Evolutionary conservation across 2,797 vertebrate species (phyloP), one percentile per base, ranked within the genome.

Genomic region (Pseudomugil gertrudae): DNA sequence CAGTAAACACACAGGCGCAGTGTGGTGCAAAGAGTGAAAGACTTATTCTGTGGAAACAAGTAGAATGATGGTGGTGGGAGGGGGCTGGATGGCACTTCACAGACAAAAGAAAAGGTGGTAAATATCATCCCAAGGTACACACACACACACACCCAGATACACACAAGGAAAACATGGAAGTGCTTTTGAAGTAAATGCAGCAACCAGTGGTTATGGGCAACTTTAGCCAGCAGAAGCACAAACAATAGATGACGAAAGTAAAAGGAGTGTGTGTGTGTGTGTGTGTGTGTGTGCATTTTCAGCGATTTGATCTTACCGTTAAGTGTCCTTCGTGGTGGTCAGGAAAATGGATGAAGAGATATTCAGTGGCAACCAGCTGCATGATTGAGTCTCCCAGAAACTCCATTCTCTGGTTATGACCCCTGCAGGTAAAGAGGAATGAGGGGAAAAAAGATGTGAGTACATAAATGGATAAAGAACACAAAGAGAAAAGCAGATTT

Each of bases 381-480:
- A 98, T 99, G 91, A 99, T 99, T 14, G 98, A 99, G 89, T 99
- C 97, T 66, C 98, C 97, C 77, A 99, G 93, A 90, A 99, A 99
- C 94, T 99, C 97, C 98, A 99, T 99, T 85, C 97, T 95, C 93
- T 99, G 98, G 89, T 99, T 99, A 87, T 99, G 98, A 75, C 98
- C 98, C 83, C 97, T 99, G 84, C 19, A 88, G 9, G 33, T 33
- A 53, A 75, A 43, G n/a, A 62, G 27, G 9, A 30, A 30, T 1
- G 13, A 10, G 11, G 52, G 62, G 0, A 8, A 30, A 38, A 27
- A 40, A 32, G 63, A 64, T 5, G 30, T n/a, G 11, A 48, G n/a
- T 43, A 43, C 40, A 43, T n/a, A n/a, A 43, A 40, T 15, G 15
- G 38, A 40, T 17, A n/a, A 19, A 9, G 17, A 8, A 43, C n/a